These are phyloP conservation scores for Hypomecis punctinalis DNA, from an alignment of 2,888 invertebrate genomes.

Conservation along the genomic window DNA sequence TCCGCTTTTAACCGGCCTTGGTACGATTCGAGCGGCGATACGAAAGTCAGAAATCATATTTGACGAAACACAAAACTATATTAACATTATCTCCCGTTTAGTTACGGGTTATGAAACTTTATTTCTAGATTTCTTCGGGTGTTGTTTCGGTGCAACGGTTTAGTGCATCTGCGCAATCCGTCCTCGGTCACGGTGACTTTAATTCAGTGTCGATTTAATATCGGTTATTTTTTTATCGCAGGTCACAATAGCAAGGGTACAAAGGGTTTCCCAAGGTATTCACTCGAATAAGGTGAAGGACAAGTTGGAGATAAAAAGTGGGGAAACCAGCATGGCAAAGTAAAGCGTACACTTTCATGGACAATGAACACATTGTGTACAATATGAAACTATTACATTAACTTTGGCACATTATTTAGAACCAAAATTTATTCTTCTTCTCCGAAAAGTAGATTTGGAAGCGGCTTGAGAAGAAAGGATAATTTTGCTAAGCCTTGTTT, in stretches of 20 bases:
- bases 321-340: slow-evolving; percentile 6
- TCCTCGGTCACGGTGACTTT: slow-evolving; percentile 37
- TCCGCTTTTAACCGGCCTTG: slow-evolving; percentile 70
- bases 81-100: slow-evolving; percentile 64
- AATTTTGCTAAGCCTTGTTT: no score
- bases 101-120: slow-evolving; percentile 62
- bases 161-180: slow-evolving; percentile 43
- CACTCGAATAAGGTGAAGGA: slow-evolving; percentile 4
- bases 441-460: no score
- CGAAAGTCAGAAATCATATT: slow-evolving; percentile 69
- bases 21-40: slow-evolving; percentile 62
- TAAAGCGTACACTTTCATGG: neutral
- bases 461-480: no score
- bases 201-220: slow-evolving; percentile 36
- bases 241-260: slow-evolving; percentile 10
- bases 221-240: slow-evolving; percentile 14
- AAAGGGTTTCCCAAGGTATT: slow-evolving; percentile 17
- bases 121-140: slow-evolving; percentile 38
- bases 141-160: slow-evolving; percentile 39
- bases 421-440: no score
- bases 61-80: slow-evolving; percentile 61
- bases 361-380: neutral
- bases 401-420: no score
- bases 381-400: no score
- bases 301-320: slow-evolving; percentile 3